Conservation (phyloP, 2,797 vertebrate genomes). For the Darevskia nairensis region DNA sequence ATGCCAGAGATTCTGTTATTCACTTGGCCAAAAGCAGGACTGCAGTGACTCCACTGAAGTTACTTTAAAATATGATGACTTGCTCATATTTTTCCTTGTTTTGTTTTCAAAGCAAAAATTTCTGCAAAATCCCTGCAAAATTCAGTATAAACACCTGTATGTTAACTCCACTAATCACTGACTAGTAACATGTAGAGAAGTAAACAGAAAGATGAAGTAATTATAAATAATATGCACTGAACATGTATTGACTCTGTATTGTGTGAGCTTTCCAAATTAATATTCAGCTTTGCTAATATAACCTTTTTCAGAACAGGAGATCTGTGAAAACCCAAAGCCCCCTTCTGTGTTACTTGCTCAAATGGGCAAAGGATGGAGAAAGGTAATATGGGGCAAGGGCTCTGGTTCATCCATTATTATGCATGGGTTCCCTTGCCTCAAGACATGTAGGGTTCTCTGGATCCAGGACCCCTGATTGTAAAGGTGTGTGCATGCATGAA, state of each 20-base stretch:
- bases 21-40: background rate
- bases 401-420: no score
- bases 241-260: background rate
- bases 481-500: no score
- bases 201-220: conserved; percentile 57
- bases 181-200: conserved; percentile 56
- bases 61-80: conserved; percentile 48
- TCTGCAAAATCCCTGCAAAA: conserved; percentile 39
- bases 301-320: no score
- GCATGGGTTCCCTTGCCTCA: no score
- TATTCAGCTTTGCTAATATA: background rate
- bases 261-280: background rate
- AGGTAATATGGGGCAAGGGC: no score
- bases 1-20: background rate
- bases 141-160: conserved; percentile 60
- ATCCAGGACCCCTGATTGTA: no score
- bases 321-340: no score
- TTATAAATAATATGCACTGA: conserved; percentile 57
- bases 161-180: conserved; percentile 13
- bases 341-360: no score
- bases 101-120: conserved; percentile 58
- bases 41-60: conserved; percentile 13
- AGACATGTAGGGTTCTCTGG: no score
- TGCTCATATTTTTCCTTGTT: conserved; percentile 64
- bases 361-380: background rate